These are phyloP conservation scores for Stenolophus ochropezus DNA, from an alignment of 2,888 invertebrate genomes.

Conservation along the genomic window DNA sequence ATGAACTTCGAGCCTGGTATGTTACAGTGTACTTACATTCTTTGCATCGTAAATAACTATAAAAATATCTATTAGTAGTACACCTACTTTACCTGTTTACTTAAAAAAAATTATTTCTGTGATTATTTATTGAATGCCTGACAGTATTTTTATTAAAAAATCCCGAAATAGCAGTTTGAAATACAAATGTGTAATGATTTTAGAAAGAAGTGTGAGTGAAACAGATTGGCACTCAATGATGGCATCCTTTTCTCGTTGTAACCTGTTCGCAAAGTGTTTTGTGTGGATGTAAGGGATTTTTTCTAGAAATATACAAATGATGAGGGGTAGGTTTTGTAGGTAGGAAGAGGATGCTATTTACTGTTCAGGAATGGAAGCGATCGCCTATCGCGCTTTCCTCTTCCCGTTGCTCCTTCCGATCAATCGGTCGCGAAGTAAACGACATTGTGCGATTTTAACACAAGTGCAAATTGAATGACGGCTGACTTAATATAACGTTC, in stretches of 20 bases:
- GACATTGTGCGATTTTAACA: conserved; percentile 21
- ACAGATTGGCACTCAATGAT: too few relatives aligned
- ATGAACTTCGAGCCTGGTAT: too few relatives aligned
- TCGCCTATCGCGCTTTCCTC: conserved; percentile 27
- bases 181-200: too few relatives aligned
- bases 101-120: too few relatives aligned
- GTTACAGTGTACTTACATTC: too few relatives aligned
- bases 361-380: neutral
- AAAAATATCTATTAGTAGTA: too few relatives aligned
- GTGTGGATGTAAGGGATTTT: neutral
- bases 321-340: neutral
- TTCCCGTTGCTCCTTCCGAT: conserved; percentile 27
- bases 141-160: too few relatives aligned
- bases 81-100: too few relatives aligned
- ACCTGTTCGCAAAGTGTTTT: neutral
- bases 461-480: conserved; percentile 29
- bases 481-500: conserved; percentile 12
- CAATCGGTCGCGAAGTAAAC: conserved; percentile 29
- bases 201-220: too few relatives aligned
- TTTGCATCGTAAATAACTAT: too few relatives aligned
- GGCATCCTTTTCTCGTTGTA: neutral
- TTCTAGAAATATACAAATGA: conserved; percentile 10
- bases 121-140: too few relatives aligned
- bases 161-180: too few relatives aligned
- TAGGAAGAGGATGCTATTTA: conserved; percentile 15